Evolutionary conservation across 1,140 invertebrate genomes (phyloP).

Genomic region (Orussus abietinus): DNA sequence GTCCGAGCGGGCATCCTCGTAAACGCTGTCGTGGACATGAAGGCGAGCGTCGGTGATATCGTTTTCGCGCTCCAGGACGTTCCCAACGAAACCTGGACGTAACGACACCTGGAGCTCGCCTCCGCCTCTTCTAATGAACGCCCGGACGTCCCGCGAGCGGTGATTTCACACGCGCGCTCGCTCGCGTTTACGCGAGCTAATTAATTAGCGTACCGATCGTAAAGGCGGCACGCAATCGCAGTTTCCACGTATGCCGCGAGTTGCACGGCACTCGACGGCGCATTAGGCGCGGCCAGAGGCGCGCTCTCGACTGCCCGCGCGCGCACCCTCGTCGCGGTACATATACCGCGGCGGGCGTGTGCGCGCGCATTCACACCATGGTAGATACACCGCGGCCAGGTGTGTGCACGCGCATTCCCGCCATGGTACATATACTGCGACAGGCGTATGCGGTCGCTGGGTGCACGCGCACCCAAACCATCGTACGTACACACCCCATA

Average conservation of each 20-base stretch:
- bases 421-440: slow-evolving; percentile 22
- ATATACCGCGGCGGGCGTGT: too few species aligned
- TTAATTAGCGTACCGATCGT: slow-evolving; percentile 13
- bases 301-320: too few species aligned
- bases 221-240: slow-evolving; percentile 9
- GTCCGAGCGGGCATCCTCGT: too few species aligned
- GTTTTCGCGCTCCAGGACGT: neutral
- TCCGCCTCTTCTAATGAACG: slow-evolving; percentile 10
- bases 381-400: slow-evolving; percentile 2
- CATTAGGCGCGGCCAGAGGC: too few species aligned
- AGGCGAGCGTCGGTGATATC: neutral
- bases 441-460: too few species aligned
- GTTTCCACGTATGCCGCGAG: slow-evolving; percentile 7
- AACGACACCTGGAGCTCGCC: slow-evolving; percentile 1
- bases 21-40: neutral
- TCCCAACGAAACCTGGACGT: slow-evolving; percentile 7
- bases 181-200: slow-evolving; percentile 9
- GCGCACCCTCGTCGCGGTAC: too few species aligned
- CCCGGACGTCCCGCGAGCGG: slow-evolving; percentile 4
- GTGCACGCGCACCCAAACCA: too few species aligned
- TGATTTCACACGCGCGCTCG: slow-evolving; percentile 8
- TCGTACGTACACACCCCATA: too few species aligned
- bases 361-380: slow-evolving; percentile 2
- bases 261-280: slow-evolving; percentile 10
- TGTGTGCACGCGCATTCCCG: slow-evolving; percentile 15